These are phyloP conservation scores for Erythrocercus mccallii DNA, from an alignment of 2,113 vertebrate genomes.

Conservation along the genomic window DNA sequence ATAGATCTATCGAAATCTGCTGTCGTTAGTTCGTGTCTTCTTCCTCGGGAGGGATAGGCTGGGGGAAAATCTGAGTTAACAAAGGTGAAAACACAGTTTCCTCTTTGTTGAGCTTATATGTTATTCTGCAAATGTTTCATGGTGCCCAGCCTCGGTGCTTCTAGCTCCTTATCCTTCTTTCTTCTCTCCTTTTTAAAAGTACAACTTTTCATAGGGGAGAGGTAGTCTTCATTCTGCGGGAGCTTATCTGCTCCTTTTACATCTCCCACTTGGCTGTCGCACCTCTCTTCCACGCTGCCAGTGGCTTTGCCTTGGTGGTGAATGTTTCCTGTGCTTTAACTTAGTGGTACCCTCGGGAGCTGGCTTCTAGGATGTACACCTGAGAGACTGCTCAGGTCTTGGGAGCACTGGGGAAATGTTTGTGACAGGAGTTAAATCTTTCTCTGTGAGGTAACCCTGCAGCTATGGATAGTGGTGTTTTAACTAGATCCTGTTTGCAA, in stretches of 20 bases:
- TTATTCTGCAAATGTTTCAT: not conserved
- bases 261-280: rapidly evolving
- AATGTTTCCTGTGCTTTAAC: rapidly evolving
- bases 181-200: not conserved
- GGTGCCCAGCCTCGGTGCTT: not conserved
- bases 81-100: not conserved
- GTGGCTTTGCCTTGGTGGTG: not conserved
- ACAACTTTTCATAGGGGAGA: not conserved
- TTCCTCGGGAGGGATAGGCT: not conserved
- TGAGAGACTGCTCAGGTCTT: not conserved
- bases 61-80: not conserved
- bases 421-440: not conserved
- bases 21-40: not conserved
- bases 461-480: not conserved
- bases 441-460: not conserved
- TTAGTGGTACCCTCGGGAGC: not conserved
- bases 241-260: not conserved
- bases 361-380: not conserved
- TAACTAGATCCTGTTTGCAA: not conserved
- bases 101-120: not conserved
- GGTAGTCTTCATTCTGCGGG: not conserved
- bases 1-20: not conserved
- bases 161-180: not conserved
- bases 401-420: not conserved
- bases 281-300: not conserved